Evolutionary conservation across 1,140 invertebrate genomes (phyloP), one percentile per base, ranked within the genome.

Genomic region (Amphibalanus amphitrite): DNA sequence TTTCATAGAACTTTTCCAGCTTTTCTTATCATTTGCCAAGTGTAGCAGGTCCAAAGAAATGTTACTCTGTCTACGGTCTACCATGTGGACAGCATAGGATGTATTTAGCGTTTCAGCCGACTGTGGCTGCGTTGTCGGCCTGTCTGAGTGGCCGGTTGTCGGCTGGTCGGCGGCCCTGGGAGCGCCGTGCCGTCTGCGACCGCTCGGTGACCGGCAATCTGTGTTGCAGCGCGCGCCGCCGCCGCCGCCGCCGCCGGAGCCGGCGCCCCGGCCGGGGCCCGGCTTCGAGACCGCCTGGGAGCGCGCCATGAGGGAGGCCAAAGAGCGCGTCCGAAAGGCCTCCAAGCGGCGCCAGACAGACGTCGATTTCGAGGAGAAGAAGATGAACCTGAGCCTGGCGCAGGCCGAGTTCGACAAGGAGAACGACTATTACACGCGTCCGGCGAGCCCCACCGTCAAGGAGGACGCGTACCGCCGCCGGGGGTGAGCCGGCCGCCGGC

Each of bases 301-400:
- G 80, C 82, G 94, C 70, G 94, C 89, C 81, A 75, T 90, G 79
- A 78, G 87, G 80, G 80, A 97, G 84, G 95, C 95, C 30, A 97
- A 97, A 82, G 93, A 97, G 84, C 91, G 92, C 79, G 84, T 92
- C 81, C 85, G 92, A 69, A 93, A 93, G 82, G 92, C 93, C 0
- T 90, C 89, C 73, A 92, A 94, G 77, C 86, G 93, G 38, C 95
- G 95, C 80, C 93, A 97, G 82, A 91, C 91, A 74, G 94, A 97
- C 77, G 90, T 92, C 80, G 93, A 97, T 79, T 96, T 97, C 80
- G 94, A 97, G 79, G 93, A 97, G 78, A 97, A 97, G 81, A 92
- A 95, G 77, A 88, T 95, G 83, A 95, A 95, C 79, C 79, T 97
- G 38, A 90, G 88, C 70, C 80, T 91, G 74, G 88, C 86, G 59